Conservation (phyloP, 2,888 invertebrate species). For the Eubasilissa splendida region DNA sequence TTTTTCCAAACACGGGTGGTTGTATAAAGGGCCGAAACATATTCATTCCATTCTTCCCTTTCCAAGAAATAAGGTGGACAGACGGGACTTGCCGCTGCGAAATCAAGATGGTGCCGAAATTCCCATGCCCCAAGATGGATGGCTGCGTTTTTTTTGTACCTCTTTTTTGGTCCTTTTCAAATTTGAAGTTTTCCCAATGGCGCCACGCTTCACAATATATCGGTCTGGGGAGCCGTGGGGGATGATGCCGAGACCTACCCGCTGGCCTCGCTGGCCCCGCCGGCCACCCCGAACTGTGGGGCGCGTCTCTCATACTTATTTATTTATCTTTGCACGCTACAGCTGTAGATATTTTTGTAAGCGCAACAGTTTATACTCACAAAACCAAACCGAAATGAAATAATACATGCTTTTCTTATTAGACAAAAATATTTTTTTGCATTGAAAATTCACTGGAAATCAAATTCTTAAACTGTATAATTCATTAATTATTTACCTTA, state of each 20-base stretch:
- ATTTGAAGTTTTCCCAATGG: conserved; percentile 57
- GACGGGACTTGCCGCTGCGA: conserved; percentile 52
- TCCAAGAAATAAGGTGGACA: conserved; percentile 52
- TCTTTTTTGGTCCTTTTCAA: conserved; percentile 34
- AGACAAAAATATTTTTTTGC: too few relatives aligned
- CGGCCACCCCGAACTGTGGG: neutral
- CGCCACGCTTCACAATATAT: conserved; percentile 57
- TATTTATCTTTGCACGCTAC: too few relatives aligned
- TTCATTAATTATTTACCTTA: too few relatives aligned
- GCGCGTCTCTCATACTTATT: neutral
- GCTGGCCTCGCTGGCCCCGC: too few relatives aligned
- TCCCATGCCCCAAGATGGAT: conserved; percentile 58
- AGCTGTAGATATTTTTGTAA: too few relatives aligned
- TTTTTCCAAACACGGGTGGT: conserved; percentile 50
- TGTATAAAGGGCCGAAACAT: conserved; percentile 53
- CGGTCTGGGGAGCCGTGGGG: conserved; percentile 52
- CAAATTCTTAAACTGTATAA: too few relatives aligned
- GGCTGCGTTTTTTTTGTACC: conserved; percentile 43
- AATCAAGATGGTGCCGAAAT: conserved; percentile 58
- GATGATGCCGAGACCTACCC: conserved; percentile 35
- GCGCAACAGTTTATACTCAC: too few relatives aligned
- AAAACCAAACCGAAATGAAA: too few relatives aligned
- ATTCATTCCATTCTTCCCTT: conserved; percentile 57
- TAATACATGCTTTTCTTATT: too few relatives aligned
- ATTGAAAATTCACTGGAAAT: too few relatives aligned